Evolutionary conservation across 1,140 invertebrate genomes (phyloP).

Genomic region (Eciton burchellii): DNA sequence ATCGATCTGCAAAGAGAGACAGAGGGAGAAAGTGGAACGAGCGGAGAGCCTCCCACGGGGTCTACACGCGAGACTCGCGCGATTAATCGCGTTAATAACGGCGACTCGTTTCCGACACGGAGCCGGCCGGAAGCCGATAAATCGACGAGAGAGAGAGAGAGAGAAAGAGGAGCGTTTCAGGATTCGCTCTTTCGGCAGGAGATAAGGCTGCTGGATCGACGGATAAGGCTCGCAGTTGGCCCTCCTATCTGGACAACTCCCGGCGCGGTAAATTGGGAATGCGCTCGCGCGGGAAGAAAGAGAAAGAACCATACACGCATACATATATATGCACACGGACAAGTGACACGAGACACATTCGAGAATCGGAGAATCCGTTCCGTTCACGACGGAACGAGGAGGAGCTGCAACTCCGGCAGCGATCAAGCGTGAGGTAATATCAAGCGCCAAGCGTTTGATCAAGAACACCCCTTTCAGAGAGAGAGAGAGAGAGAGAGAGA

Average conservation of each 20-base stretch:
- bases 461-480: no score
- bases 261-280: background rate
- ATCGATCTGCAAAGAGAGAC: constrained; percentile 80
- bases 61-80: constrained; percentile 45
- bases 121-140: background rate
- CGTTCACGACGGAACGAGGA: no score
- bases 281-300: no score
- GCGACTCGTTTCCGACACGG: constrained; percentile 47
- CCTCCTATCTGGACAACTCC: background rate
- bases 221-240: background rate
- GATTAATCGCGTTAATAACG: constrained; percentile 14
- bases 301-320: no score
- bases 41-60: background rate
- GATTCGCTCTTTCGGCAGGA: constrained; percentile 4
- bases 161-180: background rate
- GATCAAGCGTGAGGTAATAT: no score
- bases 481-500: no score
- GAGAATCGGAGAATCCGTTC: no score
- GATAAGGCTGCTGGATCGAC: background rate
- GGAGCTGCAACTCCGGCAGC: no score
- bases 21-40: no score
- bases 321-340: no score
- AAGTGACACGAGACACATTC: no score
- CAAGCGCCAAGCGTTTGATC: no score
- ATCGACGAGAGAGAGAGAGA: constrained; percentile 5